Conservation (phyloP, 2,113 vertebrate genomes). For the Scophthalmus maximus region DNA sequence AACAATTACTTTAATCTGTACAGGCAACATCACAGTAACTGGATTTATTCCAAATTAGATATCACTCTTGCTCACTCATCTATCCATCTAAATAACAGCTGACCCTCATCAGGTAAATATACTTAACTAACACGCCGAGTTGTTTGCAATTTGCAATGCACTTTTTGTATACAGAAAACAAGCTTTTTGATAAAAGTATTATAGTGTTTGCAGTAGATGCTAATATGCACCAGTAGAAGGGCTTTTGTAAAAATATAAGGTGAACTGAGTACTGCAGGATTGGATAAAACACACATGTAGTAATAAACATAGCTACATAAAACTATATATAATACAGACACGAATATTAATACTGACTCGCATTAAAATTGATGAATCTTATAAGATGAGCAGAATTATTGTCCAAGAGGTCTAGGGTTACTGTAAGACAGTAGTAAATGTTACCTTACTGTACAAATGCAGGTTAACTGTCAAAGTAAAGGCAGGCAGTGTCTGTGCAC, state of each 20-base stretch:
- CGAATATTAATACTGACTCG: too few species aligned
- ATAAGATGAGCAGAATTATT: not conserved
- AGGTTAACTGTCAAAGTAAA: not conserved
- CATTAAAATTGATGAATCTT: too few species aligned
- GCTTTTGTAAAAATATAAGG: not conserved
- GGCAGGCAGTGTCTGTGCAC: not conserved
- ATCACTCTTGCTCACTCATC: not conserved
- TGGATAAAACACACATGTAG: not conserved
- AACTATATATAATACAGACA: not conserved
- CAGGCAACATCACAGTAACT: not conserved
- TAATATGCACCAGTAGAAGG: not conserved
- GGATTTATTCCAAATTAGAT: not conserved
- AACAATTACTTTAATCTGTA: conserved; percentile 7
- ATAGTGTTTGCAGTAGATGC: not conserved
- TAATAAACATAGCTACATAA: too few species aligned
- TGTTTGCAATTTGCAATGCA: too few species aligned
- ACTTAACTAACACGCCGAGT: too few species aligned
- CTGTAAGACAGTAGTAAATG: too few species aligned
- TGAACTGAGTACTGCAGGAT: not conserved
- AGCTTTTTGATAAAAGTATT: not conserved
- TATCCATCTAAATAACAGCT: not conserved
- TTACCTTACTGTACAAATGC: too few species aligned
- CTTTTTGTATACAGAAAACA: too few species aligned
- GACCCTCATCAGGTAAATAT: not conserved
- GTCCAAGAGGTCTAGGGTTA: not conserved